Evolutionary conservation across 2,888 invertebrate genomes (phyloP), one percentile per base, ranked within the genome.

Genomic region (Drosophila austrosaltans): DNA sequence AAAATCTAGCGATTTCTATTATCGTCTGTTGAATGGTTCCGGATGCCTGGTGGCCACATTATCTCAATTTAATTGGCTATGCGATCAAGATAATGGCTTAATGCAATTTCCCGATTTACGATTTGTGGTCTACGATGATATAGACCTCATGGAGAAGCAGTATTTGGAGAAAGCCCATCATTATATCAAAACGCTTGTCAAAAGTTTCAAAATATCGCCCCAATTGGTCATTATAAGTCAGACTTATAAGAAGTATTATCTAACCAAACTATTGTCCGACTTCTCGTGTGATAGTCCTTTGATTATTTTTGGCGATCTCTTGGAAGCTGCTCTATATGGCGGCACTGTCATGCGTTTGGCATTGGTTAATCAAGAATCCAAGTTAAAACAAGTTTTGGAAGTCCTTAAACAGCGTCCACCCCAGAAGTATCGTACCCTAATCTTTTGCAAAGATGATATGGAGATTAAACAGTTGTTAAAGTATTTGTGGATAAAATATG

Each of bases 321-420:
- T 83, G n/a, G 87, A 83, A 68, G 87, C 83, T 0, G 78, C 87
- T 2, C 5, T 83, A 1, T 88, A 83, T 30, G 83, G 87, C 0
- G 70, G 81, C 1, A 56, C 64, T 0, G 54, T 28, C 2, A n/a
- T 87, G 1, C 58, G 58, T 0, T 57, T 82, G 5, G n/a, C 32
- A 0, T 48, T 82, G n/a, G n/a, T 44, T 0, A 57, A 44, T 7
- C 12, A 4, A 0, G 12, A 57, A 3, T 30, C 20, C 0, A 88
- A 88, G 8, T 3, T 58, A 0, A 4, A 36, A 3, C 58, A 73
- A 4, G 16, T 86, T 0, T 1, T 72, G 6, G 16, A 42, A 0
- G 12, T 71, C 20, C 56, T 87, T 2, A 12, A 58, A 10, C 54
- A 69, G 28, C 78, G 83, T 12, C 68, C 77, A 1, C 83, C 87